phyloP scores from a whole-genome alignment of 2,888 invertebrate species.

The Cremastinae sp. region DNA sequence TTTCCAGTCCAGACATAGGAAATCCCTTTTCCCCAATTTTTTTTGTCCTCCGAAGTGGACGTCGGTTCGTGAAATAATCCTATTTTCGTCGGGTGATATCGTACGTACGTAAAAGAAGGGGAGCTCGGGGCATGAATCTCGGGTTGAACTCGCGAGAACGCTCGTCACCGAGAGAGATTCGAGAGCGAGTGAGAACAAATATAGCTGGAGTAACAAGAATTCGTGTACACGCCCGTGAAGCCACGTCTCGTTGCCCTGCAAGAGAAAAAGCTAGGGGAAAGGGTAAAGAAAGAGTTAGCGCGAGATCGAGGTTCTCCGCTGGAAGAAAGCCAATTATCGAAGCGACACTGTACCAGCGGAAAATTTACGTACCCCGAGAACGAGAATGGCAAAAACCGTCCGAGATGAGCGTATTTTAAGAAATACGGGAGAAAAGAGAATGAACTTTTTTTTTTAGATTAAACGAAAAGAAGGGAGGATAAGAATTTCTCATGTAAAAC shows the following conservation, averaged over 20 bases:
- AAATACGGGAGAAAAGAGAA: not conserved
- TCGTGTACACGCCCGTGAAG: conserved; percentile 27
- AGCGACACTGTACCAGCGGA: conserved; percentile 34
- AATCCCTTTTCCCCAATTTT: conserved; percentile 47
- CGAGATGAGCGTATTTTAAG: not conserved
- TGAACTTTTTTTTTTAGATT: not conserved
- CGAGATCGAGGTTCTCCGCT: conserved; percentile 61
- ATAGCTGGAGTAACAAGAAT: conserved; percentile 70
- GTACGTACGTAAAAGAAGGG: conserved; percentile 12
- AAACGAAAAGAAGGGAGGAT: not conserved
- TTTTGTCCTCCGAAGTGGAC: conserved; percentile 40
- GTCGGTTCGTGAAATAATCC: conserved; percentile 47
- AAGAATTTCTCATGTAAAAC: not conserved
- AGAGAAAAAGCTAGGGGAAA: conserved; percentile 19
- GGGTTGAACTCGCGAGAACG: no score
- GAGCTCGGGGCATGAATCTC: conserved; percentile 5
- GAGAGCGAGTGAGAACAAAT: conserved; percentile 65
- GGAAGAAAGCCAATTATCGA: conserved; percentile 70
- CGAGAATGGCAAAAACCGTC: not conserved
- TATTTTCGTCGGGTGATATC: conserved; percentile 59
- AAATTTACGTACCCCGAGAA: conserved; percentile 62
- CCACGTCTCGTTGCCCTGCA: conserved; percentile 48
- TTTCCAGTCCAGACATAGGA: conserved; percentile 55
- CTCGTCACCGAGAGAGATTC: conserved; percentile 4
- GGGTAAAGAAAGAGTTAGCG: conserved; percentile 44